These are phyloP conservation scores for Harpagifer antarcticus DNA, from an alignment of 2,797 vertebrate species.

Conservation along the genomic window DNA sequence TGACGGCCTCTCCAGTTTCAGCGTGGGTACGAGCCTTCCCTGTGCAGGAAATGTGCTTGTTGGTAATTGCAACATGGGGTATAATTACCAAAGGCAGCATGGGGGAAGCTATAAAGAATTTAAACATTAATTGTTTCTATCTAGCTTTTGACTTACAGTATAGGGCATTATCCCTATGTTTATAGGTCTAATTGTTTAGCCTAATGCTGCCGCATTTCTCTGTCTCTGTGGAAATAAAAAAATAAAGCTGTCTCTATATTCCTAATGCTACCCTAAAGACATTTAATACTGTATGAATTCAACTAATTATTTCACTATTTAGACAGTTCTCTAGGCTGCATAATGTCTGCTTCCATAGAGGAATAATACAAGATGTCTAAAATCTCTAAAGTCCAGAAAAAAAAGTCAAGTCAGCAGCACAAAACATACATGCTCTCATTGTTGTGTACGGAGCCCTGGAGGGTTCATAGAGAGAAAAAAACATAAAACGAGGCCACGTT, in stretches of 20 bases:
- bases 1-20: constrained; percentile 44
- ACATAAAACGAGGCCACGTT: no score
- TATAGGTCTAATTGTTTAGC: constrained; percentile 42
- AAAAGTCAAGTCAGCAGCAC: not conserved
- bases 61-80: constrained; percentile 35
- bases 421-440: not conserved
- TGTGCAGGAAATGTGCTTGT: constrained; percentile 40
- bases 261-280: constrained; percentile 14
- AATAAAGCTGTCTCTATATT: constrained; percentile 33
- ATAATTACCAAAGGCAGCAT: constrained; percentile 43
- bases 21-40: constrained; percentile 14
- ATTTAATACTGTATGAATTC: constrained; percentile 10
- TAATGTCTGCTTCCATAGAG: constrained; percentile 4
- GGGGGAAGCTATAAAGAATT: constrained; percentile 48
- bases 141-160: constrained; percentile 27
- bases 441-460: no score
- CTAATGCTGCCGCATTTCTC: constrained; percentile 12
- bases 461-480: no score
- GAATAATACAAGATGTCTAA: not conserved
- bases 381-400: not conserved
- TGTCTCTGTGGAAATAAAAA: constrained; percentile 44
- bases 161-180: no score
- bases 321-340: not conserved
- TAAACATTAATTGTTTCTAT: constrained; percentile 49
- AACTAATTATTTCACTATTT: constrained; percentile 5